A percentile compares a stretch with the other conserved stretches of the same genome.
Conservation (phyloP, 1,140 invertebrate genomes). For the Ips nitidus region DNA sequence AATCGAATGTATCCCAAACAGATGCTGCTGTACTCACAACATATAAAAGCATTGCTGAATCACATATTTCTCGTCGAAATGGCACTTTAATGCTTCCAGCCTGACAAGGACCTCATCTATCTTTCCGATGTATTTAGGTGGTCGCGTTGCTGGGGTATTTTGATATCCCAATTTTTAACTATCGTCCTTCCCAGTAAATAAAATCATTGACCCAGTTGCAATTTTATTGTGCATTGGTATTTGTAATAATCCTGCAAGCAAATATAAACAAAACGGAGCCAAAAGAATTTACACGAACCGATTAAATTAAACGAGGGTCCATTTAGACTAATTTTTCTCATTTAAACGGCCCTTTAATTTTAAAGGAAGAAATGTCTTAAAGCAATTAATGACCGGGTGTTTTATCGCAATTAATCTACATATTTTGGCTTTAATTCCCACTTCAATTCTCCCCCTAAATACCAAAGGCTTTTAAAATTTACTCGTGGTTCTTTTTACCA, state of each 20-base stretch:
- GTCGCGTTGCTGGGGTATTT: too few relatives aligned
- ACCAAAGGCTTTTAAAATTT: too few relatives aligned
- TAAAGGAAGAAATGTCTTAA: neutral
- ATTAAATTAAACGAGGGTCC: slow-evolving; percentile 1
- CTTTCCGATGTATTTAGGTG: slow-evolving; percentile 1
- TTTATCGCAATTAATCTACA: neutral
- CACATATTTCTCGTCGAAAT: slow-evolving; percentile 18
- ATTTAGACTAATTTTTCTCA: slow-evolving; percentile 1
- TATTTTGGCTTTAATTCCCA: neutral
- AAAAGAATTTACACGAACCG: neutral
- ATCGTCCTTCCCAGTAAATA: neutral
- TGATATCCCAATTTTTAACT: slow-evolving; percentile 2
- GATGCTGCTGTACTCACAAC: slow-evolving; percentile 24
- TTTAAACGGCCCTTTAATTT: neutral
- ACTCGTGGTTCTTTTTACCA: too few relatives aligned
- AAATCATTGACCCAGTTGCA: neutral
- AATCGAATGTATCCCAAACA: slow-evolving; percentile 27
- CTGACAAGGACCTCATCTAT: slow-evolving; percentile 14
- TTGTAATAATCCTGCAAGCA: neutral
- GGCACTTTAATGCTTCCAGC: slow-evolving; percentile 9
- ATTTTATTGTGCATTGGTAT: neutral
- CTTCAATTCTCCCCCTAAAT: too few relatives aligned
- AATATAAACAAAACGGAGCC: neutral
- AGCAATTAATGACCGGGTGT: neutral
- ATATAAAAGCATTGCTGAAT: slow-evolving; percentile 18